phyloP scores from a whole-genome alignment of 2,797 vertebrate genomes.

The Enteromius treurensis region DNA sequence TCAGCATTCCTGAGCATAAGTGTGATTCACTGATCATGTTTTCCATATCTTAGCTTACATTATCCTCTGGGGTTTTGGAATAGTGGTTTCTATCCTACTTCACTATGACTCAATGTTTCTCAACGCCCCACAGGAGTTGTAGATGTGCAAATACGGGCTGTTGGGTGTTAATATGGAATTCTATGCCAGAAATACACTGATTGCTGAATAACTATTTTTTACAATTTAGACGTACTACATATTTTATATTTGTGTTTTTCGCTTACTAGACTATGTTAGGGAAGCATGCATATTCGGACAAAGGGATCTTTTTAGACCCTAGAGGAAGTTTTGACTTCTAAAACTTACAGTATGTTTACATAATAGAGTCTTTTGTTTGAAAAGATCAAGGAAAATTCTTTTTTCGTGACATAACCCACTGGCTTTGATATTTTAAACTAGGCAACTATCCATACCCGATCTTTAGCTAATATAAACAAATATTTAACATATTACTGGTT shows the following conservation, averaged over 20 bases:
- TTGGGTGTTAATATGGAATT: not conserved
- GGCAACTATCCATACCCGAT: not conserved
- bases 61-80: not conserved
- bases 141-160: not conserved
- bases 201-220: not conserved
- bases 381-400: not conserved
- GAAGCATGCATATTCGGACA: not conserved
- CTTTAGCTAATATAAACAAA: not conserved
- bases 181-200: not conserved
- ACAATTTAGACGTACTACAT: not conserved
- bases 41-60: not conserved
- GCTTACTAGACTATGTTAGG: not conserved
- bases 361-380: not conserved
- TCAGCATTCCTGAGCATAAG: not conserved
- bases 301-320: not conserved
- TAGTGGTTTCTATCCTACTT: not conserved
- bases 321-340: slow-evolving; percentile 1
- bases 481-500: not conserved
- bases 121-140: not conserved
- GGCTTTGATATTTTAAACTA: not conserved
- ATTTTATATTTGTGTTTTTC: slow-evolving; percentile 2
- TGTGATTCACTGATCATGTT: not conserved
- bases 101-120: not conserved
- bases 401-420: not conserved
- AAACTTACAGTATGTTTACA: not conserved